These are phyloP conservation scores for Heliconius charithonia DNA, from an alignment of 2,888 invertebrate species.

Conservation along the genomic window DNA sequence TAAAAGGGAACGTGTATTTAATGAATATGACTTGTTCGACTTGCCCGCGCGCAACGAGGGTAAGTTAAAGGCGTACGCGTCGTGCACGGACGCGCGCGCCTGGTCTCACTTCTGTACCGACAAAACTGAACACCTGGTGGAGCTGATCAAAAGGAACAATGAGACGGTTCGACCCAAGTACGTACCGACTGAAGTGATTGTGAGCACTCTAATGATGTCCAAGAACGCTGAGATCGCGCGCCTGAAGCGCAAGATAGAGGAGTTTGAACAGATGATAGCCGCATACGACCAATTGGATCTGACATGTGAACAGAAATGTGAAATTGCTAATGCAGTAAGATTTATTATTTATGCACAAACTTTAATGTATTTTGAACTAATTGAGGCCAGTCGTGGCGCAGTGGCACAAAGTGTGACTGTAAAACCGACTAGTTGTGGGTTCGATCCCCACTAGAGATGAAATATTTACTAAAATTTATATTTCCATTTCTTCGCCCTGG, in stretches of 20 bases:
- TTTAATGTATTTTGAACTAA: slow-evolving; percentile 7
- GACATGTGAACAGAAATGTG: slow-evolving; percentile 71
- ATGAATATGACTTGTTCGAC: slow-evolving; percentile 73
- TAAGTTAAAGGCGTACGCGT: slow-evolving; percentile 82
- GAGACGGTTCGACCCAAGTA: slow-evolving; percentile 70
- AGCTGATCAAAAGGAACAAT: slow-evolving; percentile 78
- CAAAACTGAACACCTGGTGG: slow-evolving; percentile 83
- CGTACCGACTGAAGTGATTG: slow-evolving; percentile 73
- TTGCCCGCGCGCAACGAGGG: slow-evolving; percentile 80
- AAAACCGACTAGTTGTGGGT: too few species aligned
- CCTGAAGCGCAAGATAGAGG: slow-evolving; percentile 75
- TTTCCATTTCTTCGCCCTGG: too few species aligned
- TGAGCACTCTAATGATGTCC: slow-evolving; percentile 72
- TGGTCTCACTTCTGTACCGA: slow-evolving; percentile 84
- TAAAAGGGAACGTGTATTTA: slow-evolving; percentile 78
- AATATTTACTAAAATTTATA: too few species aligned
- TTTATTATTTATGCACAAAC: not conserved
- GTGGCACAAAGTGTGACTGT: too few species aligned
- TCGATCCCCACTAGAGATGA: too few species aligned
- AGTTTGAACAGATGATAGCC: slow-evolving; percentile 73
- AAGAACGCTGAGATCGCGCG: slow-evolving; percentile 81
- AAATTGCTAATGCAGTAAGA: slow-evolving; percentile 75
- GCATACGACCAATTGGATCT: slow-evolving; percentile 76
- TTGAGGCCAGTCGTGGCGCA: too few species aligned
- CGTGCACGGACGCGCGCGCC: slow-evolving; percentile 83